These are phyloP conservation scores for Orthosia gracilis DNA, from an alignment of 2,888 invertebrate species.

Conservation along the genomic window DNA sequence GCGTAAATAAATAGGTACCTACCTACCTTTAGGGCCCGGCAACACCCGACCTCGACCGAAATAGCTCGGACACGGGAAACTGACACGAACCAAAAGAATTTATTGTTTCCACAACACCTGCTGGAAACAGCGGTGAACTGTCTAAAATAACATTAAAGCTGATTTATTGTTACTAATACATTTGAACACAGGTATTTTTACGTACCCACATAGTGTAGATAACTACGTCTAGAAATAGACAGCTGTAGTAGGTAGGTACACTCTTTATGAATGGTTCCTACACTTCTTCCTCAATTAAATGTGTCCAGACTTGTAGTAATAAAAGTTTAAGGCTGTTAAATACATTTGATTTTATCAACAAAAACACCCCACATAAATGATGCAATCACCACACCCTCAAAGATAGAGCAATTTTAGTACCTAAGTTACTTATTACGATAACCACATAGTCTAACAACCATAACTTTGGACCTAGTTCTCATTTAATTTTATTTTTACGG, in stretches of 20 bases:
- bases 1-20: constrained; percentile 13
- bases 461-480: too few relatives aligned
- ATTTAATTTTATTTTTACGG: too few relatives aligned
- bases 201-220: neutral
- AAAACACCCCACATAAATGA: too few relatives aligned
- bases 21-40: constrained; percentile 41
- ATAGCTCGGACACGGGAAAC: constrained; percentile 58
- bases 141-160: constrained; percentile 35
- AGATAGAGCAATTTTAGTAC: too few relatives aligned
- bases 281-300: neutral
- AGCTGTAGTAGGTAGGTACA: neutral
- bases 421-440: too few relatives aligned
- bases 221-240: neutral
- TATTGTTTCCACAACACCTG: constrained; percentile 53
- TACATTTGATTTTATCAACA: too few relatives aligned
- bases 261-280: neutral
- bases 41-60: constrained; percentile 55
- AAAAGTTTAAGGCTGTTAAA: too few relatives aligned
- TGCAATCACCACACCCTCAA: too few relatives aligned
- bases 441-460: too few relatives aligned
- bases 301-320: too few relatives aligned
- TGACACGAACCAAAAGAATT: constrained; percentile 51
- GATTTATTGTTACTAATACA: constrained; percentile 27
- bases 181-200: constrained; percentile 2
- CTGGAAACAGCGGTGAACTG: constrained; percentile 15